Evolutionary conservation across 2,888 invertebrate genomes (phyloP).

Genomic region (Andrena dorsata): DNA sequence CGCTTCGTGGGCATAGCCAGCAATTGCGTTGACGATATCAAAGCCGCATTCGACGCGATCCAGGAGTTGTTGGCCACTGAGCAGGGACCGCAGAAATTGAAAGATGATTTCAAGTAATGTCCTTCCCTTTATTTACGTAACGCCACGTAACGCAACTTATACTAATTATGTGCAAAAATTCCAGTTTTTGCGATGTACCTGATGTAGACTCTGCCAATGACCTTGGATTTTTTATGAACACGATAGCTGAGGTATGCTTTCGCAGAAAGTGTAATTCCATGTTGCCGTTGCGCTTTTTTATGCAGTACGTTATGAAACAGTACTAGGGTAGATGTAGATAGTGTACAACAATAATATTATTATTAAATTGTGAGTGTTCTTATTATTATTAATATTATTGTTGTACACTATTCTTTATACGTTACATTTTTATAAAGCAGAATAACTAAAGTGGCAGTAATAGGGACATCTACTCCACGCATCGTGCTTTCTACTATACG

Average conservation of each 20-base stretch:
- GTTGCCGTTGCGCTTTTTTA: neutral
- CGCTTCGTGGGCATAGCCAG: conserved; percentile 84
- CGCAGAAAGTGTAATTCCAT: neutral
- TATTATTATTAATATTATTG: too few relatives aligned
- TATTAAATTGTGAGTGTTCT: too few relatives aligned
- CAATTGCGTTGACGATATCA: conserved; percentile 85
- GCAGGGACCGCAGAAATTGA: conserved; percentile 81
- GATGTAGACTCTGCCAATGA: conserved; percentile 72
- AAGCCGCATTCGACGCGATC: conserved; percentile 83
- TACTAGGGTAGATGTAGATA: too few relatives aligned
- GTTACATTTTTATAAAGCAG: too few relatives aligned
- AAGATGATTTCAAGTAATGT: conserved; percentile 85
- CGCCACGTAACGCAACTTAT: too few relatives aligned
- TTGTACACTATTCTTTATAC: too few relatives aligned
- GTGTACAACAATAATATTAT: too few relatives aligned
- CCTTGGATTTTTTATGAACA: conserved; percentile 84
- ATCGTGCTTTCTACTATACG: too few relatives aligned
- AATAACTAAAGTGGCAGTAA: too few relatives aligned
- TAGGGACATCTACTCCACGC: too few relatives aligned
- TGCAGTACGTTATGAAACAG: neutral
- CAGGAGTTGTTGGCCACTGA: conserved; percentile 78
- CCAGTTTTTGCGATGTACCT: conserved; percentile 80
- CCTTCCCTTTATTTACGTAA: neutral
- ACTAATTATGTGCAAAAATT: conserved; percentile 21
- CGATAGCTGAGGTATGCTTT: conserved; percentile 74